Evolutionary conservation across 2,888 invertebrate species (phyloP), one percentile per base, ranked within the genome.

Genomic region (Zygothrica quintamaculata): DNA sequence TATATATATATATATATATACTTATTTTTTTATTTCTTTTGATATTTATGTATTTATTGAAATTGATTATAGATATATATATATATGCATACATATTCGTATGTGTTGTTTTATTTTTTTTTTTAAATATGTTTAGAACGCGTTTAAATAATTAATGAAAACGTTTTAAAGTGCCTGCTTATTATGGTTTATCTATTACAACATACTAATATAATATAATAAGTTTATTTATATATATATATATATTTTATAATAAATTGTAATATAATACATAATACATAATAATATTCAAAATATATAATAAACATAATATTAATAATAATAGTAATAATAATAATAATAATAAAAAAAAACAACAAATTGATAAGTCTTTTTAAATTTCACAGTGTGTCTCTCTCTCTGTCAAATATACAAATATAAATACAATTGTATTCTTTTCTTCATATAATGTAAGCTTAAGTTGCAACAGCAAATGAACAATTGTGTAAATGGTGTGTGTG

Each of bases 361-460:
- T 81, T 78, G 70, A 88, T 88, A 89, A 89, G 89, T 88, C 89
- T 88, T 89, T 88, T 88, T 75, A 76, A 85, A 88, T 88, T 84
- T 88, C 88, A 89, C 88, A 88, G 88, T 88, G 81, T 85, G 72
- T 80, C 77, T 80, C 77, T 79, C 74, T 84, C 73, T 82, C 72
- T 66, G 60, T 81, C 78, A 70, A n/a, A 70, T 66, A 68, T 75
- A 60, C 61, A 79, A 65, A 77, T 77, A 44, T 50, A 56, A 55
- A 65, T 65, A 59, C 53, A 56, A 67, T 44, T 62, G 68, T 76
- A 60, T 64, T 52, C 16, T 13, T 36, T 29, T 52, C 16, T 13
- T 36, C 25, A 40, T 71, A 61, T 42, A 39, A 53, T 71, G 40
- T 55, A 60, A n/a, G 57, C 75, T 75, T 43, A 34, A 61, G 68